Evolutionary conservation across 2,888 invertebrate genomes (phyloP).

Genomic region (Macrophya alboannulata): DNA sequence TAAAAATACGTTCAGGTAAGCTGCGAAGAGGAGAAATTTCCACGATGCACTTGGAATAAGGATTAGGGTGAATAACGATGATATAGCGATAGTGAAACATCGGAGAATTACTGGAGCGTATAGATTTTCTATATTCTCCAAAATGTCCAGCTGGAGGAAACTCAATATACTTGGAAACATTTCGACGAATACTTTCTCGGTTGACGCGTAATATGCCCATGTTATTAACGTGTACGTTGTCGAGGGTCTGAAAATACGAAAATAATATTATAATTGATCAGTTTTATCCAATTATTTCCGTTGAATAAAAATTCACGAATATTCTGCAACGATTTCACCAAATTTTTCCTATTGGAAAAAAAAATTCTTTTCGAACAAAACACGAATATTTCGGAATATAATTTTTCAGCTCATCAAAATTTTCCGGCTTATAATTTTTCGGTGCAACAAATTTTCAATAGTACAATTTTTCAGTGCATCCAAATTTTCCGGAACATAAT

Average conservation of each 20-base stretch:
- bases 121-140: constrained; percentile 88
- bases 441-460: too few relatives aligned
- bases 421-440: too few relatives aligned
- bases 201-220: constrained; percentile 87
- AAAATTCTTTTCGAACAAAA: too few relatives aligned
- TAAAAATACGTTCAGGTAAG: constrained; percentile 86
- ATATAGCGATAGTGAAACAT: constrained; percentile 83
- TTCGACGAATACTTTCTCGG: constrained; percentile 88
- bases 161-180: constrained; percentile 84
- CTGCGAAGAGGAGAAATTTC: constrained; percentile 83
- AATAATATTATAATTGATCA: neutral
- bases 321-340: too few relatives aligned
- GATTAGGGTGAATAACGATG: constrained; percentile 82
- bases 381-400: too few relatives aligned
- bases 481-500: too few relatives aligned
- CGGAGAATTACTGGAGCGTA: constrained; percentile 87
- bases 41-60: constrained; percentile 83
- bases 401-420: too few relatives aligned
- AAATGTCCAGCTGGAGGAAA: constrained; percentile 83
- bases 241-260: constrained; percentile 81
- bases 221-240: constrained; percentile 85
- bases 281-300: neutral
- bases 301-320: too few relatives aligned
- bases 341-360: too few relatives aligned
- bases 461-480: too few relatives aligned